A percentile compares a stretch with the other conserved stretches of the same genome.
These are phyloP conservation scores for Mimachlamys varia DNA, from an alignment of 2,888 invertebrate species.

Conservation along the genomic window DNA sequence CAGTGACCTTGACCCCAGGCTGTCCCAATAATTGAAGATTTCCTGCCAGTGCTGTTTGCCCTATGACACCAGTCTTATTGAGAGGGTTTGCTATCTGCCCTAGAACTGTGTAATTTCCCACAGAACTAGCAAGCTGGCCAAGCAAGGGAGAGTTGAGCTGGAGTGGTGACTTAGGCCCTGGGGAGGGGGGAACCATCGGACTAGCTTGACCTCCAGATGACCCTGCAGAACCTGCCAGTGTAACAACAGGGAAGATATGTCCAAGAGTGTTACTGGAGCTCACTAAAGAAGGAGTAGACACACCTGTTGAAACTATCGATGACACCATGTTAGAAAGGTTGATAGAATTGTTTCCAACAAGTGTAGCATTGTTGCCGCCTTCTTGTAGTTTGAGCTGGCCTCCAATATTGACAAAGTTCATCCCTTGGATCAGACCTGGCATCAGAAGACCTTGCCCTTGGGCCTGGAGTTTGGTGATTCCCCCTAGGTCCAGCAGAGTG, in stretches of 20 bases:
- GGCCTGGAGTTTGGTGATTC: background rate
- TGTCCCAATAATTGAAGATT: background rate
- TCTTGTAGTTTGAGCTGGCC: slow-evolving; percentile 15
- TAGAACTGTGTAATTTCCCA: background rate
- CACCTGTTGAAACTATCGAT: background rate
- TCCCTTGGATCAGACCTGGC: slow-evolving; percentile 9
- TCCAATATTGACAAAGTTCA: slow-evolving; percentile 19
- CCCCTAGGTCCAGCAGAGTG: background rate
- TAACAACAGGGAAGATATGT: background rate
- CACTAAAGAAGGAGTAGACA: background rate
- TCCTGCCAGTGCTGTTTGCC: background rate
- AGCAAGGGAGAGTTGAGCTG: slow-evolving; percentile 38
- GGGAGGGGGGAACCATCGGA: background rate
- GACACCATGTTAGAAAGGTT: background rate
- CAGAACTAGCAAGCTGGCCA: slow-evolving; percentile 28
- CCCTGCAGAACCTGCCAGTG: background rate
- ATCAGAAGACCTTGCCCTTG: slow-evolving; percentile 5
- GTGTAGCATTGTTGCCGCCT: background rate
- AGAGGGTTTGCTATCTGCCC: background rate
- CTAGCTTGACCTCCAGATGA: background rate
- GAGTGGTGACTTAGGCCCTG: slow-evolving; percentile 40
- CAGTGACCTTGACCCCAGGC: background rate
- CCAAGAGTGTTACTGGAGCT: background rate
- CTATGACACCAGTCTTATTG: slow-evolving; percentile 2
- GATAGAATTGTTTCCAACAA: background rate